These are phyloP conservation scores for Mustelus asterias DNA, from an alignment of 2,113 vertebrate genomes.

Conservation along the genomic window DNA sequence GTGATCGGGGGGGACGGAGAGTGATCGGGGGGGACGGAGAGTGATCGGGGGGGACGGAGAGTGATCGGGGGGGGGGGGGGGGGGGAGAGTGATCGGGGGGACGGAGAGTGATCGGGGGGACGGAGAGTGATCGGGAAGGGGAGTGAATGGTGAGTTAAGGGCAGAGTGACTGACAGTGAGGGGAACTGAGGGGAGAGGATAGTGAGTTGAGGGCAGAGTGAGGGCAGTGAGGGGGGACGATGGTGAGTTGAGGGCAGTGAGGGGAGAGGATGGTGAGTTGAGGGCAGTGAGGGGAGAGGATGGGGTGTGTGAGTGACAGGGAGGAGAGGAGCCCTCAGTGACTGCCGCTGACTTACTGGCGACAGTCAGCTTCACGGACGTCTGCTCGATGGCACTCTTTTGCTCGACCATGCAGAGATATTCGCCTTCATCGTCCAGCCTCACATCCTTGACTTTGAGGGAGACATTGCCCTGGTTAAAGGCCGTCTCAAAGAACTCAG, in stretches of 20 bases:
- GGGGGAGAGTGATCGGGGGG: no score
- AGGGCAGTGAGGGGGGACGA: neutral
- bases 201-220: rapidly evolving
- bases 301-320: no score
- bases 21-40: rapidly evolving
- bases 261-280: neutral
- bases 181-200: no score
- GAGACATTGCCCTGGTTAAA: neutral
- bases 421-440: neutral
- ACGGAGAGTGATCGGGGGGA: neutral
- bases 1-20: neutral
- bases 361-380: neutral
- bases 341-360: neutral
- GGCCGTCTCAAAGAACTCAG: neutral
- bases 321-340: neutral
- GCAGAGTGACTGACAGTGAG: no score
- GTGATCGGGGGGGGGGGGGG: no score
- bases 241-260: neutral
- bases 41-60: neutral
- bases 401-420: neutral
- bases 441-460: neutral
- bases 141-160: neutral
- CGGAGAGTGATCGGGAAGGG: no score
- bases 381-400: neutral
- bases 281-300: neutral